Evolutionary conservation across 2,888 invertebrate genomes (phyloP).

Genomic region (Macrostomum cliftonense): DNA sequence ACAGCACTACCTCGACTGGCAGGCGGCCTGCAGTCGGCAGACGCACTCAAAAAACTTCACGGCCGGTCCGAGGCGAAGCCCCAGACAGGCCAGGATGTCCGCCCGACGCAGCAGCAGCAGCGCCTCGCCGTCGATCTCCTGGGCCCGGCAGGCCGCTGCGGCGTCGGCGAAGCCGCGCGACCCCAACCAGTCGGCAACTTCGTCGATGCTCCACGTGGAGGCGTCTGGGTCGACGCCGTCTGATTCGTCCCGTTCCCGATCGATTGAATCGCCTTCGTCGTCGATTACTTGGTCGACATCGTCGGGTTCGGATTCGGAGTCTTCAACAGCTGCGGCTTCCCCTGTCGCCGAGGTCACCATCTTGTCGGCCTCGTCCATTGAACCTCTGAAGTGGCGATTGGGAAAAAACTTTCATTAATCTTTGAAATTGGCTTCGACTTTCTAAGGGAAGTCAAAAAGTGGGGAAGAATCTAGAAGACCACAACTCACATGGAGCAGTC

Average conservation of each 20-base stretch:
- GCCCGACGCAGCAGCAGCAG: constrained; percentile 60
- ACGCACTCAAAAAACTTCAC: constrained; percentile 62
- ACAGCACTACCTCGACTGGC: background rate
- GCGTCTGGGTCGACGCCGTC: constrained; percentile 42
- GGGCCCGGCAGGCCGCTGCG: constrained; percentile 54
- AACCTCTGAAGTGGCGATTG: too few species aligned
- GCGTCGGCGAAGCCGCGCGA: constrained; percentile 53
- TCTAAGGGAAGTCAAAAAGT: too few species aligned
- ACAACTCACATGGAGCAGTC: too few species aligned
- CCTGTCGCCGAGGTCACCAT: too few species aligned
- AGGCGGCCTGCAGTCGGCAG: constrained; percentile 53
- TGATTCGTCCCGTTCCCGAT: constrained; percentile 46
- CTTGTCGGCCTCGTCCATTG: too few species aligned
- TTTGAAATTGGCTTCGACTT: too few species aligned
- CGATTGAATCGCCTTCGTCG: constrained; percentile 53
- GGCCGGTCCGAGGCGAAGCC: constrained; percentile 66
- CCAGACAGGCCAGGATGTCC: constrained; percentile 61
- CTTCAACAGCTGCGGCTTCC: too few species aligned
- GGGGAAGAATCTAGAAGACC: too few species aligned
- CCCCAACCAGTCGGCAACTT: constrained; percentile 58
- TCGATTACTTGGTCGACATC: constrained; percentile 47
- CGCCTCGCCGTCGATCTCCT: constrained; percentile 78
- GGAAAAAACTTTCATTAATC: too few species aligned
- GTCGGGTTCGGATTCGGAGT: constrained; percentile 43
- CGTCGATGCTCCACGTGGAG: constrained; percentile 58